Evolutionary conservation across 2,797 vertebrate genomes (phyloP).

Genomic region (Poeciliopsis presidionis): DNA sequence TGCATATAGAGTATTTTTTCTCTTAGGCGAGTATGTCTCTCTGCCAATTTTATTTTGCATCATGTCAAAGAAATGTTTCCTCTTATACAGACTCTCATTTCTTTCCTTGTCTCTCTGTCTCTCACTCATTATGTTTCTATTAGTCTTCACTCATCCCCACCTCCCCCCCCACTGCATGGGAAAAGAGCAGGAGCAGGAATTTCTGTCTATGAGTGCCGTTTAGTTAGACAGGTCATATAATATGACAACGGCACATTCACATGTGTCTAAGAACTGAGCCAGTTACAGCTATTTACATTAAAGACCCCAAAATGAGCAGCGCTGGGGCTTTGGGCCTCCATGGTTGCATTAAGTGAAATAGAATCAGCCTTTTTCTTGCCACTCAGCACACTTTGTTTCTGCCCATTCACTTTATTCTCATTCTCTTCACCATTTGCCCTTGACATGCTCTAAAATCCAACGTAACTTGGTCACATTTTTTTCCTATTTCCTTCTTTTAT

Average conservation of each 20-base stretch:
- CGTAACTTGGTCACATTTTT: constrained; percentile 12
- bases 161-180: constrained; percentile 49
- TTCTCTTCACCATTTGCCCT: constrained; percentile 28
- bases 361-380: constrained; percentile 63
- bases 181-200: constrained; percentile 68
- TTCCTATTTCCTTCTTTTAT: constrained; percentile 17
- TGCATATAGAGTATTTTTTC: constrained; percentile 48
- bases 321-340: constrained; percentile 68
- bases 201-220: constrained; percentile 76
- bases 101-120: constrained; percentile 28
- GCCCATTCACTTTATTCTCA: constrained; percentile 45
- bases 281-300: constrained; percentile 79
- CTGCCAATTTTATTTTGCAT: constrained; percentile 70
- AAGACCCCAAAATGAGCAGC: constrained; percentile 70
- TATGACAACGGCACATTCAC: constrained; percentile 66
- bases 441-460: constrained; percentile 16
- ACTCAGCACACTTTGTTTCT: constrained; percentile 57
- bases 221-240: constrained; percentile 81
- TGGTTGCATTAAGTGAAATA: constrained; percentile 79
- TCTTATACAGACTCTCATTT: constrained; percentile 46
- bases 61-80: constrained; percentile 73
- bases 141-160: constrained; percentile 6
- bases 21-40: constrained; percentile 58
- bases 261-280: constrained; percentile 66
- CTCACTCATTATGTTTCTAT: constrained; percentile 26